Evolutionary conservation across 2,797 vertebrate species (phyloP).

Genomic region (Falco novaeseelandiae): DNA sequence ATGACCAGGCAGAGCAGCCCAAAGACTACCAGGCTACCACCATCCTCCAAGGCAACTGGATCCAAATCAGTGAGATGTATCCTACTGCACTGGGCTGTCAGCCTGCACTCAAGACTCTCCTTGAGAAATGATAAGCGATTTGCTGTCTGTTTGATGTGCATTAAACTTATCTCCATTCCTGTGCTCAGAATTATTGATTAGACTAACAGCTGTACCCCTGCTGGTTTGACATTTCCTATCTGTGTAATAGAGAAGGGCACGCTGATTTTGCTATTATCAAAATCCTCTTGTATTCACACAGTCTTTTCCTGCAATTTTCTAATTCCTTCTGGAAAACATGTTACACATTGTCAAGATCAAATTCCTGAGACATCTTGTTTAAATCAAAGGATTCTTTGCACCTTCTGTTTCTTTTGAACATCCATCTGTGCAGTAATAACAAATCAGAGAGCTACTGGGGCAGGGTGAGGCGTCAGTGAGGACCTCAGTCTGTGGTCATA

Average conservation of each 20-base stretch:
- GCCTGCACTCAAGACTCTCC: neutral
- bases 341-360: constrained; percentile 57
- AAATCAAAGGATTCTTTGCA: constrained; percentile 61
- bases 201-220: neutral
- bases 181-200: constrained; percentile 38
- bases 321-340: constrained; percentile 50
- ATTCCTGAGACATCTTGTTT: constrained; percentile 67
- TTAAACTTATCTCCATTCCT: neutral
- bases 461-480: neutral
- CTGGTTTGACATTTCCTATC: neutral
- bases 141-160: neutral
- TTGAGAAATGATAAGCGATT: neutral
- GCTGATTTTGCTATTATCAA: constrained; percentile 43
- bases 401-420: constrained; percentile 60
- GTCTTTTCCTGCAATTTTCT: constrained; percentile 23
- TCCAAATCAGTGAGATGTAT: neutral
- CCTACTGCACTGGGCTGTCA: neutral
- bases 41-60: neutral
- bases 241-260: neutral
- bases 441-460: neutral
- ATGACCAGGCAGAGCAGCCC: neutral
- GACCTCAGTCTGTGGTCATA: neutral
- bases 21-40: neutral
- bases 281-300: constrained; percentile 21
- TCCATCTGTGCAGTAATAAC: constrained; percentile 46